Conservation (phyloP, 1,140 invertebrate genomes). For the Mactra quadrangularis region DNA sequence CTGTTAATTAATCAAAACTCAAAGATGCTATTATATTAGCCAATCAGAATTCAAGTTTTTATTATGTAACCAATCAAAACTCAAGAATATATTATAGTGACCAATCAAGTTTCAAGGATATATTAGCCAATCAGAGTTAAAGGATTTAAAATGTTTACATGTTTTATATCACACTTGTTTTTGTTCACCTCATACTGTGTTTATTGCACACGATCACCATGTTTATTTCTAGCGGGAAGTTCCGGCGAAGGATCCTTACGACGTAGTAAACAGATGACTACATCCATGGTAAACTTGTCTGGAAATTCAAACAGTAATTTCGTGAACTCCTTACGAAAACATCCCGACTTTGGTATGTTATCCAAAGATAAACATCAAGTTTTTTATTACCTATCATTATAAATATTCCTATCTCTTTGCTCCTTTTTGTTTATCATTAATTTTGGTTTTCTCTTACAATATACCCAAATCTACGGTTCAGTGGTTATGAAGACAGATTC, state of each 20-base stretch:
- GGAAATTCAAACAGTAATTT: conserved; percentile 64
- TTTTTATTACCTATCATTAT: no score
- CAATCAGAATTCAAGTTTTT: no score
- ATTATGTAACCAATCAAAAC: no score
- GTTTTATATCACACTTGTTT: conserved; percentile 8
- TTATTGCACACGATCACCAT: conserved; percentile 55
- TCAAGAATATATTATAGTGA: no score
- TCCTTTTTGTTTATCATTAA: no score
- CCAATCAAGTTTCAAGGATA: no score
- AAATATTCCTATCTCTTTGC: no score
- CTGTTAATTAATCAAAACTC: no score
- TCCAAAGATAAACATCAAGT: background rate
- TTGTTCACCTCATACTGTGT: conserved; percentile 21
- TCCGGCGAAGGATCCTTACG: conserved; percentile 72
- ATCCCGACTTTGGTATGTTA: conserved; percentile 77
- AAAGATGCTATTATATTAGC: no score
- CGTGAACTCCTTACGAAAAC: conserved; percentile 67
- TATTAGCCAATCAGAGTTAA: no score
- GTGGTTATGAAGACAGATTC: background rate
- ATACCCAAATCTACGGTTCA: background rate
- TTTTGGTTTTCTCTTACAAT: no score
- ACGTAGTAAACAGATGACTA: conserved; percentile 71
- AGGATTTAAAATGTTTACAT: no score
- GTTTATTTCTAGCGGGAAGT: conserved; percentile 76
- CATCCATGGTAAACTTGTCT: conserved; percentile 78